These are phyloP conservation scores for Dryadula phaetusa DNA, from an alignment of 2,888 invertebrate species.

Conservation along the genomic window DNA sequence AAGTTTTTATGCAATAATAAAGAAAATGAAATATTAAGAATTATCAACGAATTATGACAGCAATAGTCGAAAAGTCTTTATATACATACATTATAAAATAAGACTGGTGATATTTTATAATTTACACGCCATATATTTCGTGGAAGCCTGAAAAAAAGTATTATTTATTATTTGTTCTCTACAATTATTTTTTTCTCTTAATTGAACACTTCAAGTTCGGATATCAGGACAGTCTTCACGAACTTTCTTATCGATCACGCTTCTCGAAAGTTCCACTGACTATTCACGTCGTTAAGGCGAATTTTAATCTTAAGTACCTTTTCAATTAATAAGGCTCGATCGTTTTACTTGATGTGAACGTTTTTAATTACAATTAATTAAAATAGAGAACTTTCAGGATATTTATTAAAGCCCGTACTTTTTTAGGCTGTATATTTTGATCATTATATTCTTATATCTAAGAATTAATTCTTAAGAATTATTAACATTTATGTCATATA, in stretches of 20 bases:
- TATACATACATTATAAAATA: too few species aligned
- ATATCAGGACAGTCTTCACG: not conserved
- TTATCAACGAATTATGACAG: too few species aligned
- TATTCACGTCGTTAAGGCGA: constrained; percentile 11
- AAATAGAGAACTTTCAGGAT: not conserved
- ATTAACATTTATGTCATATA: too few species aligned
- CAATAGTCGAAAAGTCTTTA: too few species aligned
- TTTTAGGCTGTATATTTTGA: not conserved
- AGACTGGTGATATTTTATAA: too few species aligned
- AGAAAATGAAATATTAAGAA: too few species aligned
- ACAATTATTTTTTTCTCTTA: not conserved
- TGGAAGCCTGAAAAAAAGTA: too few species aligned
- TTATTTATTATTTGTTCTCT: too few species aligned
- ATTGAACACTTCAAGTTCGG: not conserved
- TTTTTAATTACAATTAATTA: constrained; percentile 12
- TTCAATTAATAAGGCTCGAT: constrained; percentile 5
- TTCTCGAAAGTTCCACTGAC: constrained; percentile 20
- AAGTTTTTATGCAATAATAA: too few species aligned
- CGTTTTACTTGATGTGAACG: not conserved
- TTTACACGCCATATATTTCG: too few species aligned
- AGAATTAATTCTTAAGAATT: not conserved
- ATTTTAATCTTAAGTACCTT: constrained; percentile 20
- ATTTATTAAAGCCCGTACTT: not conserved
- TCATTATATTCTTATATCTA: not conserved
- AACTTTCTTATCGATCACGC: constrained; percentile 16